Evolutionary conservation across 1,140 invertebrate species (phyloP).

Genomic region (Hyphantria cunea): DNA sequence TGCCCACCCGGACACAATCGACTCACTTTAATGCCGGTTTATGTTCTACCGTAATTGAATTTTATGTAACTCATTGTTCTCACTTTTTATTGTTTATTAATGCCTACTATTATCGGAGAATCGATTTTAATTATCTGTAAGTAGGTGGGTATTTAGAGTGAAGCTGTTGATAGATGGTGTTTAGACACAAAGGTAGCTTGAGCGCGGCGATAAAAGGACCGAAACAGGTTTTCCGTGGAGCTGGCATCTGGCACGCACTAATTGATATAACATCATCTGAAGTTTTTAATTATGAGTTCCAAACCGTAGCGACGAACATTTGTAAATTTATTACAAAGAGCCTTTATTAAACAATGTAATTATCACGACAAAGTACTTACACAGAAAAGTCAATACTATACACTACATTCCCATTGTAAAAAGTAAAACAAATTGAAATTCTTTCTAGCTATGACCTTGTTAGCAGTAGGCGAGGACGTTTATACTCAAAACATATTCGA

Average conservation of each 20-base stretch:
- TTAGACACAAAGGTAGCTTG: constrained; percentile 56
- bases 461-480: constrained; percentile 24
- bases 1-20: constrained; percentile 28
- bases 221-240: constrained; percentile 68
- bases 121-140: constrained; percentile 18
- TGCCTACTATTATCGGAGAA: constrained; percentile 9
- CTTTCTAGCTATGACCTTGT: constrained; percentile 26
- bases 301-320: constrained; percentile 33
- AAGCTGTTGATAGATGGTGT: constrained; percentile 26
- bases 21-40: constrained; percentile 22
- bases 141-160: constrained; percentile 10
- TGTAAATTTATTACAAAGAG: constrained; percentile 16
- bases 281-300: constrained; percentile 55
- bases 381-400: too few species aligned
- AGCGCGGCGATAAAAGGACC: constrained; percentile 53
- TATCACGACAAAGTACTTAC: not conserved
- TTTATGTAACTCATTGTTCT: constrained; percentile 28
- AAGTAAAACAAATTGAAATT: not conserved
- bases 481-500: constrained; percentile 26
- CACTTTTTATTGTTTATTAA: constrained; percentile 19
- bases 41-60: constrained; percentile 35
- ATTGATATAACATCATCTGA: constrained; percentile 69
- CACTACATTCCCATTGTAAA: too few species aligned
- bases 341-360: constrained; percentile 8
- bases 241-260: constrained; percentile 74